phyloP scores from a whole-genome alignment of 35 echinoderm and acorn worm species.

The Heliocidaris tuberculata region DNA sequence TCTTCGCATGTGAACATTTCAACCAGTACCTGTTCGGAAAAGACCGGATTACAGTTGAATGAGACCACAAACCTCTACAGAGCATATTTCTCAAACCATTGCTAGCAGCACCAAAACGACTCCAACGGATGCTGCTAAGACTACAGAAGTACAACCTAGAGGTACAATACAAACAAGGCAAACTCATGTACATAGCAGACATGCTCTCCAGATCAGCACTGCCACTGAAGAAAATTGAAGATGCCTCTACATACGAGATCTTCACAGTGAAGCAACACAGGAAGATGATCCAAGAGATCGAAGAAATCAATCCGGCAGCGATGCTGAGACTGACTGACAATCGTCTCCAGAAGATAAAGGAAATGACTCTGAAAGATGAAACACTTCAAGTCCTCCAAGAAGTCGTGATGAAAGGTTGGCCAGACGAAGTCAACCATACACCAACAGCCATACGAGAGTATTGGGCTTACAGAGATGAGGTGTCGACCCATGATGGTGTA shows the following conservation, averaged over 20 bases:
- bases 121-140: constrained; percentile 75
- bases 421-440: no score
- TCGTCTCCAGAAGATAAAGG: constrained; percentile 23
- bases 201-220: constrained; percentile 53
- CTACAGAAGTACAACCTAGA: constrained; percentile 70
- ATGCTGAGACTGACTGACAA: constrained; percentile 52
- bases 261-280: constrained; percentile 56
- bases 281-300: constrained; percentile 52
- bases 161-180: constrained; percentile 60
- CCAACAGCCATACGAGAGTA: no score
- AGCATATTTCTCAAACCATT: constrained; percentile 64
- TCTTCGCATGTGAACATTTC: constrained; percentile 56
- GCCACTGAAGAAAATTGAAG: constrained; percentile 25
- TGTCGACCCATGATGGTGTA: no score
- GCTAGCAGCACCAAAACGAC: constrained; percentile 60
- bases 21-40: constrained; percentile 59
- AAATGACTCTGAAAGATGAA: constrained; percentile 34
- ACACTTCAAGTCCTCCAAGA: no score
- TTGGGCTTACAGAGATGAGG: no score
- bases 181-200: constrained; percentile 70
- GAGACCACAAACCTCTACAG: constrained; percentile 77
- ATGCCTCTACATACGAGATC: neutral
- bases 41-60: constrained; percentile 43
- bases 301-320: constrained; percentile 33
- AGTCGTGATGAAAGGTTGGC: no score